Evolutionary conservation across 2,888 invertebrate genomes (phyloP).

Genomic region (Patella depressa): DNA sequence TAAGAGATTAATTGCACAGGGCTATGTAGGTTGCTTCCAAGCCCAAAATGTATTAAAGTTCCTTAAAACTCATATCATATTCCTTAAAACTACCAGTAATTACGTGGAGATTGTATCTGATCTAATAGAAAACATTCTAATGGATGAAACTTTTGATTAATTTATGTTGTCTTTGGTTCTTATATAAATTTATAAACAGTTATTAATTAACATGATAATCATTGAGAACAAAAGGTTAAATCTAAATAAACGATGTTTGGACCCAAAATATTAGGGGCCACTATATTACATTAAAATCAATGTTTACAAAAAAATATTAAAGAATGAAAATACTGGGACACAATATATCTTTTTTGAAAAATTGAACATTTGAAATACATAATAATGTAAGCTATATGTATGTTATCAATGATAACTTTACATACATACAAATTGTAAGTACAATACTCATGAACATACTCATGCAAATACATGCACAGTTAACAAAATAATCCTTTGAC

Average conservation of each 20-base stretch:
- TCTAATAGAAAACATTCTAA: neutral
- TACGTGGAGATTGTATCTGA: too few relatives aligned
- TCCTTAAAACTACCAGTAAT: too few relatives aligned
- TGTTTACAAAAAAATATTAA: conserved; percentile 5
- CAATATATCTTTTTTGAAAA: neutral
- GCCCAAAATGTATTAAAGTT: too few relatives aligned
- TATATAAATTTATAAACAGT: neutral
- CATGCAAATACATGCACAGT: neutral
- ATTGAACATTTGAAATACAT: too few relatives aligned
- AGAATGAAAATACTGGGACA: neutral
- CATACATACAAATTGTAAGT: neutral
- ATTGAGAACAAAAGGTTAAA: too few relatives aligned
- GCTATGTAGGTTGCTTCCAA: too few relatives aligned
- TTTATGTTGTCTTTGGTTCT: conserved; percentile 5
- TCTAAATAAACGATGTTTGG: neutral
- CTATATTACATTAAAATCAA: conserved; percentile 1
- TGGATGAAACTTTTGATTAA: conserved; percentile 6
- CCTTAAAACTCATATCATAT: too few relatives aligned
- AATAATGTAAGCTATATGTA: too few relatives aligned
- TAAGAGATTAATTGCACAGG: too few relatives aligned
- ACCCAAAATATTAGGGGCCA: neutral
- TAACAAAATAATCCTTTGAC: neutral
- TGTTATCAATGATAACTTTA: neutral
- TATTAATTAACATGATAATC: neutral
- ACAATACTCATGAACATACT: neutral